Conservation (phyloP, 2,797 vertebrate species). For the Tympanoctomys barrerae region DNA sequence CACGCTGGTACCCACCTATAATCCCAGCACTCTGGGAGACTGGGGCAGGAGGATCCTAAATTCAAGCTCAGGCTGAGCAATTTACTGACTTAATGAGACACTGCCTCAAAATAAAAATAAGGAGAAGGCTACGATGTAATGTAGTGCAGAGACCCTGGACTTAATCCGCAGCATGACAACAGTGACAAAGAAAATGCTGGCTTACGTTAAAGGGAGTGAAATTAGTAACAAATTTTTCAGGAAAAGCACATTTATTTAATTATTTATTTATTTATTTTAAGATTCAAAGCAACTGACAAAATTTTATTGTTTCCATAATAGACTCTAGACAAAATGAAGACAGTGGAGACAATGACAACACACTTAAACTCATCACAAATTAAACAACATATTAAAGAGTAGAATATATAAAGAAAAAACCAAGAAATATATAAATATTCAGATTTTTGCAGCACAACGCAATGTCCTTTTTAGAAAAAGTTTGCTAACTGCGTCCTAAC, state of each 20-base stretch:
- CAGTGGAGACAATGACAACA: no score
- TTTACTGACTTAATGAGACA: background rate
- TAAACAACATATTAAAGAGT: constrained; percentile 83
- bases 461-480: constrained; percentile 74
- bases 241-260: background rate
- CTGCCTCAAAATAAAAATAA: background rate
- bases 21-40: background rate
- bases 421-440: constrained; percentile 85
- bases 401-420: constrained; percentile 80
- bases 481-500: constrained; percentile 77
- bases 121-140: background rate
- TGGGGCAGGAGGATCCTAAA: background rate
- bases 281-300: no score
- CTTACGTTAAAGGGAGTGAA: constrained; percentile 23
- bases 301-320: constrained; percentile 76
- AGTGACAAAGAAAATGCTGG: background rate
- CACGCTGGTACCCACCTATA: background rate
- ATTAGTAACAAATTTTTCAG: background rate
- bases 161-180: background rate
- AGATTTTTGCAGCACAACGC: constrained; percentile 81
- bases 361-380: constrained; percentile 77
- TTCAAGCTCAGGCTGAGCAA: background rate
- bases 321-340: background rate
- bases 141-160: background rate
- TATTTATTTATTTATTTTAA: no score